Base-by-base conservation (phyloP, 2,113 vertebrate species). In the Eira barbara region DNA sequence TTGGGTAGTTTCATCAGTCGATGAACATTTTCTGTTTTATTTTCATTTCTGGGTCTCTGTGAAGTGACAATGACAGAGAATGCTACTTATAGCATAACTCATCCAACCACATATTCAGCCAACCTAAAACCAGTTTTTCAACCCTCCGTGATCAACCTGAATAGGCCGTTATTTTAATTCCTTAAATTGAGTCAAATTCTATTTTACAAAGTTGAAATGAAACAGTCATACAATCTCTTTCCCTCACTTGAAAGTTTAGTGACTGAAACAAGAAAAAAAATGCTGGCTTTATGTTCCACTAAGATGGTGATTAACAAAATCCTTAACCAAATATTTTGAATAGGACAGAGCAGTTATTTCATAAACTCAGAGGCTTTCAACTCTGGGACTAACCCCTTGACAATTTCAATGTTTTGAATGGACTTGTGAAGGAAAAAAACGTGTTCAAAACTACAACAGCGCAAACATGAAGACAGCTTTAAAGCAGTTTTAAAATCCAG, bases 401-500 rank as follows among this genome's bases (percentile, higher is more conserved):
- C 13, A 52, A 59, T 31, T 52, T 55, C 55, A 39, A 31, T n/a
- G 31, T 95, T 91, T 63, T 85, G 10, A 52, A 21, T 67, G 42
- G 20, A 36, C 9, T 11, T 85, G 52, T 25, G 8, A 69, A 34
- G 8, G 45, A 0, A 34, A 42, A 67, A 86, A 81, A 45, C 61
- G 14, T 25, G 9, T 52, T 36, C 20, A 59, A 84, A 93, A n/a
- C 15, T 45, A 91, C 12, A 63, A 21, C 1, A 31, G 23, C 45
- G n/a, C 55, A 81, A 67, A 76, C 14, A 45, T 12, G 63, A 82
- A 67, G 65, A 78, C 15, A 91, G 10, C 11, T 52, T 73, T 47
- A 74, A 93, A 86, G 25, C 78, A 94, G 13, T 76, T 83, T 52
- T 67, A 96, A 94, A 88, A 87, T 74, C 21, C 79, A 65, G 39